Base-by-base conservation (phyloP, 2,888 invertebrate genomes). In the Leucophenga montana region DNA sequence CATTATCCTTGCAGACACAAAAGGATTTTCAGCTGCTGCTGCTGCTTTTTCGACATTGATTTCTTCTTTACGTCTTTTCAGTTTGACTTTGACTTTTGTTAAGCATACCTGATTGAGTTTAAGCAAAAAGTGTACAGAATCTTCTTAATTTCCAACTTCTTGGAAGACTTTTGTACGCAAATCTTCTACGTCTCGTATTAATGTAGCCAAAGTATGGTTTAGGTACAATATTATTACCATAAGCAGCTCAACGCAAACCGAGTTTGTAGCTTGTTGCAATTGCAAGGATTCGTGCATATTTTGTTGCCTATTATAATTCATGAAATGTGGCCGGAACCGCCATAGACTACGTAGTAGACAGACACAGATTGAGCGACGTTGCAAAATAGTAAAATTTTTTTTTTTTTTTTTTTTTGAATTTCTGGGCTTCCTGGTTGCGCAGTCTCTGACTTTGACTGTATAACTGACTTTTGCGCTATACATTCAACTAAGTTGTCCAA, bases 251-350 rank as follows among this genome's bases (percentile, higher is more conserved):
- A n/a, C 20, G 39, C 14, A 61, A n/a, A n/a, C n/a, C n/a, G n/a
- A n/a, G n/a, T n/a, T n/a, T n/a, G 44, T n/a, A 48, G 13, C 8
- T 22, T 14, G 22, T 64, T 64, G 46, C 22, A 56, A 18, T 65
- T 64, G 53, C 68, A 69, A 64, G 68, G 56, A 54, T 69, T 69
- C 68, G 56, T 27, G 27, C 70, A 71, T 65, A 71, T 76, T 75
- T 76, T 76, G 56, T 8, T 16, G 39, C 39, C 66, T 78, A 82
- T 82, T 82, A 82, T 83, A 78, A 83, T 82, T 83, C 80, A 83
- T 78, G 75, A 75, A 74, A 75, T 76, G 78, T 76, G 75, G 72
- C 71, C 75, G 77, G 77, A 70, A 64, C 70, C 56, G 68, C 50
- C 73, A 48, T 39, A 39, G 39, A 39, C 39, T 39, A 11, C 31